Conservation (phyloP, 2,797 vertebrate species). For the Oreochromis mossambicus region DNA sequence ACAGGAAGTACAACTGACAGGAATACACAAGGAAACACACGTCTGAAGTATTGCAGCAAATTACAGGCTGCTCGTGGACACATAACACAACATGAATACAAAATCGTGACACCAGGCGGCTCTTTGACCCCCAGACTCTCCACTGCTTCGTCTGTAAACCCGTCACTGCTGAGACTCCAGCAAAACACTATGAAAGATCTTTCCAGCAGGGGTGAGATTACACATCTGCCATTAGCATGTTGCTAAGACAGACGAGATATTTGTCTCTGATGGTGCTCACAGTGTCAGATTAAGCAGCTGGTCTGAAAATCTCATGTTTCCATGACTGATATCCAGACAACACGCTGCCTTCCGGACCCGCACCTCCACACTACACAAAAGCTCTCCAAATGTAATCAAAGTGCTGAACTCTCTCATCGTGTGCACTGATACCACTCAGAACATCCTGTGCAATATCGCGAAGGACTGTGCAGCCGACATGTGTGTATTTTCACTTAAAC, state of each 20-base stretch:
- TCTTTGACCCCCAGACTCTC: background rate
- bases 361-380: background rate
- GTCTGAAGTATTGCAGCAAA: background rate
- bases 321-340: background rate
- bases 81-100: background rate
- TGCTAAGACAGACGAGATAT: background rate
- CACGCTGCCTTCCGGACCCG: accelerated
- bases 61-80: background rate
- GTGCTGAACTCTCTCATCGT: accelerated
- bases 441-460: background rate
- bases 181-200: background rate
- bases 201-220: background rate
- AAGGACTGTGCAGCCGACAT: accelerated
- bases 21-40: background rate
- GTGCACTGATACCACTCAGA: accelerated
- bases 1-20: background rate
- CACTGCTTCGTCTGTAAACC: background rate
- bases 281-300: background rate
- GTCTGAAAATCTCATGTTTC: background rate
- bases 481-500: background rate
- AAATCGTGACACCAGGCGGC: background rate
- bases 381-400: accelerated
- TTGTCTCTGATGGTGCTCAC: background rate
- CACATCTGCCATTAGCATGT: background rate
- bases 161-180: background rate